phyloP scores from a whole-genome alignment of 2,113 vertebrate species.

The Salvelinus fontinalis region DNA sequence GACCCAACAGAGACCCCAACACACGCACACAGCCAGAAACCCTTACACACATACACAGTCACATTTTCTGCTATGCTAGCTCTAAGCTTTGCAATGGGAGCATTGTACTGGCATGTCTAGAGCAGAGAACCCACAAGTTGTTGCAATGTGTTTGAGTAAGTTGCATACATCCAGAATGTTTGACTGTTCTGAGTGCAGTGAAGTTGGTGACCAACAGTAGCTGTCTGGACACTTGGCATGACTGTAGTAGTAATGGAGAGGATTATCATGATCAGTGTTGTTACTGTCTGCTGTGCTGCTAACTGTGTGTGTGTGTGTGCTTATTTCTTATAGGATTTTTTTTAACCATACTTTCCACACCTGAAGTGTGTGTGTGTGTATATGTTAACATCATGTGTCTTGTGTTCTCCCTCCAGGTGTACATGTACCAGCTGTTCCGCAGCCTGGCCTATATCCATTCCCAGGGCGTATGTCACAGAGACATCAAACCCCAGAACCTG shows the following conservation, averaged over 20 bases:
- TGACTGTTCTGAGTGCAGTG: neutral
- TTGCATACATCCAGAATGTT: neutral
- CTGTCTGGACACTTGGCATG: neutral
- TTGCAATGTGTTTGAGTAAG: too few relatives aligned
- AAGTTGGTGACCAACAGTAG: neutral
- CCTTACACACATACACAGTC: too few relatives aligned
- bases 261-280: neutral
- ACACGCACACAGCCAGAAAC: too few relatives aligned
- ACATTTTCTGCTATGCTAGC: too few relatives aligned
- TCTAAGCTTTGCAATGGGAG: too few relatives aligned
- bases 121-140: too few relatives aligned
- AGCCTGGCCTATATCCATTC: conserved; percentile 96
- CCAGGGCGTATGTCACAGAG: conserved; percentile 92
- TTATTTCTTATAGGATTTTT: too few relatives aligned
- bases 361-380: too few relatives aligned
- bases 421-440: conserved; percentile 96
- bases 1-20: neutral
- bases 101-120: too few relatives aligned
- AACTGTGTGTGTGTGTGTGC: too few relatives aligned
- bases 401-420: conserved; percentile 74
- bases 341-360: too few relatives aligned
- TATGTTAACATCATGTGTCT: neutral
- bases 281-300: neutral
- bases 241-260: neutral
- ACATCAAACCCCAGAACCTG: conserved; percentile 94